These are phyloP conservation scores for Hydractinia symbiolongicarpus DNA, from an alignment of 30 jellyfish, hydroid and myxozoan species.

Conservation along the genomic window DNA sequence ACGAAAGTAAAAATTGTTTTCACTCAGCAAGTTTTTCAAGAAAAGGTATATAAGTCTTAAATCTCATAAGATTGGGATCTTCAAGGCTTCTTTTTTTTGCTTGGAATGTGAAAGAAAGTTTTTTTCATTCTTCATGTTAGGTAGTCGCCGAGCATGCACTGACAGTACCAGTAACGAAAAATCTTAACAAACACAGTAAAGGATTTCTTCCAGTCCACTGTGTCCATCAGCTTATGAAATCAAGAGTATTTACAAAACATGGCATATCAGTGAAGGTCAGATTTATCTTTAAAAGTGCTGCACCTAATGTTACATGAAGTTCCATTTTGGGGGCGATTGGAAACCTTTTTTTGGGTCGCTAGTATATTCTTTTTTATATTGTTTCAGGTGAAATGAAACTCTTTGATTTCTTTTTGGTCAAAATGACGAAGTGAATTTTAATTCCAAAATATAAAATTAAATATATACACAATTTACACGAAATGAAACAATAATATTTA, in stretches of 20 bases:
- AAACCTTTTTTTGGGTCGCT: neutral
- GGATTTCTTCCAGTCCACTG: slow-evolving; percentile 98
- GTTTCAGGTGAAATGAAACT: too few species aligned
- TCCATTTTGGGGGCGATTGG: neutral
- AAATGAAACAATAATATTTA: too few species aligned
- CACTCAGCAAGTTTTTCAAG: slow-evolving; percentile 95
- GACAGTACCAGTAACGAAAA: slow-evolving; percentile 85
- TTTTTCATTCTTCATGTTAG: slow-evolving; percentile 26
- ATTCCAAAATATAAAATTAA: too few species aligned
- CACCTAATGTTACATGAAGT: neutral
- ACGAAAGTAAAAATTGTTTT: slow-evolving; percentile 80
- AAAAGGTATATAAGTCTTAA: slow-evolving; percentile 46
- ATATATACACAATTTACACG: too few species aligned
- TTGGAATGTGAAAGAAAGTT: neutral
- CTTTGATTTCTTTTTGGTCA: too few species aligned
- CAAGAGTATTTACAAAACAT: slow-evolving; percentile 87
- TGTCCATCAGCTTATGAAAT: slow-evolving; percentile 90
- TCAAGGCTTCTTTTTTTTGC: neutral
- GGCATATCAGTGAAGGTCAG: slow-evolving; percentile 72
- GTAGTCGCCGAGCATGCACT: slow-evolving; percentile 94
- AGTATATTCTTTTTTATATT: too few species aligned
- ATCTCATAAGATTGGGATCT: neutral
- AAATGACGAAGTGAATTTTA: too few species aligned
- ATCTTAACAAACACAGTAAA: slow-evolving; percentile 43
- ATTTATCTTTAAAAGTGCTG: neutral